A percentile compares a stretch with the other conserved stretches of the same genome.
Conservation (phyloP, 2,888 invertebrate genomes). For the Macroteleia sp. region DNA sequence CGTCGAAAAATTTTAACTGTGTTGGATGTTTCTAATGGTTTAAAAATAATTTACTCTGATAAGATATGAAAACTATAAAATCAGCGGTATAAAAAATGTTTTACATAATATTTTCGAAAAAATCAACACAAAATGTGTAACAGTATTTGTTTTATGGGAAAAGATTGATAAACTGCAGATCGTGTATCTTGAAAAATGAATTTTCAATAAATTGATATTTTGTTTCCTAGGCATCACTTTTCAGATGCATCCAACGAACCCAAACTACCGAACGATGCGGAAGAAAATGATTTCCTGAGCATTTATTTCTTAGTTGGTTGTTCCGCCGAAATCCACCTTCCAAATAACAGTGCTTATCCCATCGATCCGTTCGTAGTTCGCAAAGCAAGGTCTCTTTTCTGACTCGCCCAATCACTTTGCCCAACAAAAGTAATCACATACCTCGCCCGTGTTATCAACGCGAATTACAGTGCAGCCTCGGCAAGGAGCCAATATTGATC, state of each 20-base stretch:
- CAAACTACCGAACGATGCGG: slow-evolving; percentile 50
- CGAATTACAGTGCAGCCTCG: slow-evolving; percentile 52
- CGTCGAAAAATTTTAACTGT: too few species aligned
- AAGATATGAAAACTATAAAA: too few species aligned
- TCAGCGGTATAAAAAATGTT: too few species aligned
- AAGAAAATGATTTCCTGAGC: slow-evolving; percentile 42
- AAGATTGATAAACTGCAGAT: too few species aligned
- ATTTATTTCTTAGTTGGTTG: slow-evolving; percentile 32
- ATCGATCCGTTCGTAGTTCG: slow-evolving; percentile 9
- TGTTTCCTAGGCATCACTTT: slow-evolving; percentile 10
- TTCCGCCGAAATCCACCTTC: slow-evolving; percentile 43
- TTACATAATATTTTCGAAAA: too few species aligned
- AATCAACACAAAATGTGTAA: too few species aligned
- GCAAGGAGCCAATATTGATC: slow-evolving; percentile 56
- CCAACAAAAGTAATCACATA: slow-evolving; percentile 48
- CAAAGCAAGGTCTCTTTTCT: slow-evolving; percentile 11
- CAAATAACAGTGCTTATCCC: slow-evolving; percentile 47
- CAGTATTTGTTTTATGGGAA: too few species aligned
- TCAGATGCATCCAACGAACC: slow-evolving; percentile 6
- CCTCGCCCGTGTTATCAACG: slow-evolving; percentile 41
- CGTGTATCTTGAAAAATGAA: slow-evolving; percentile 11
- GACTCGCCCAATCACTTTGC: slow-evolving; percentile 34
- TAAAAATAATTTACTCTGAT: too few species aligned
- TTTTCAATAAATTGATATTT: slow-evolving; percentile 28
- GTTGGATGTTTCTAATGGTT: too few species aligned